Evolutionary conservation across 2,113 vertebrate species (phyloP), one percentile per base, ranked within the genome.

Genomic region (Anas platyrhynchos): DNA sequence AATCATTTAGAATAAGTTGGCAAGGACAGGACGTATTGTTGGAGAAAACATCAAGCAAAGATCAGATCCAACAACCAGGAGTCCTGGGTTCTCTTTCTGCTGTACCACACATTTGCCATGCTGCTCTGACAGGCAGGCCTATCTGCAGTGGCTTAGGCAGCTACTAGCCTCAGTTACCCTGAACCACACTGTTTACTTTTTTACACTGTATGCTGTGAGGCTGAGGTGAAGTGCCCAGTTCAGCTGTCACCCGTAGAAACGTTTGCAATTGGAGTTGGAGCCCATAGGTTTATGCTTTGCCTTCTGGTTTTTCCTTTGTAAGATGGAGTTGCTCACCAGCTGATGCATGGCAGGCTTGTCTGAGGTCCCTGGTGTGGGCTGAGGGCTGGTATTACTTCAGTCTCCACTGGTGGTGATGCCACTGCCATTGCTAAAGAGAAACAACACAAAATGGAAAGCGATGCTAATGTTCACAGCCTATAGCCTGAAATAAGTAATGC

Each of bases 1-100:
- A 93, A 92, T 94, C 18, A 92, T 85, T 92, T 79, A 87, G 62
- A 91, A 79, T 32, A 69, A 79, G 31, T 9, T 97, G 86, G 71
- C 73, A 84, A 91, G 54, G 31, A 68, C 65, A 13, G n/a, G 58
- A 76, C 44, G 32, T 79, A 93, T 32, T 79, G 66, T 86, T 92
- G 77, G 91, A 96, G 62, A 78, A 88, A 92, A 91, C 29, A 92
- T 43, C 34, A 82, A 84, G 66, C 13, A 7, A 81, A 68, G 58
- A 89, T 92, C 63, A 62, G 31, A 50, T 83, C 58, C 73, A 88
- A 38, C 62, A 75, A 10, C 34, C 55, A 15, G 26, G 36, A 94
- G 67, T 43, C 65, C 50, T 67, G 5, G 5, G 76, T 83, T 88
- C 85, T 75, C 65, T 84, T 92, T 93, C 34, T 48, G 71, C 73